Evolutionary conservation across 2,797 vertebrate genomes (phyloP), one percentile per base, ranked within the genome.

Genomic region (Gymnopithys bicolor): DNA sequence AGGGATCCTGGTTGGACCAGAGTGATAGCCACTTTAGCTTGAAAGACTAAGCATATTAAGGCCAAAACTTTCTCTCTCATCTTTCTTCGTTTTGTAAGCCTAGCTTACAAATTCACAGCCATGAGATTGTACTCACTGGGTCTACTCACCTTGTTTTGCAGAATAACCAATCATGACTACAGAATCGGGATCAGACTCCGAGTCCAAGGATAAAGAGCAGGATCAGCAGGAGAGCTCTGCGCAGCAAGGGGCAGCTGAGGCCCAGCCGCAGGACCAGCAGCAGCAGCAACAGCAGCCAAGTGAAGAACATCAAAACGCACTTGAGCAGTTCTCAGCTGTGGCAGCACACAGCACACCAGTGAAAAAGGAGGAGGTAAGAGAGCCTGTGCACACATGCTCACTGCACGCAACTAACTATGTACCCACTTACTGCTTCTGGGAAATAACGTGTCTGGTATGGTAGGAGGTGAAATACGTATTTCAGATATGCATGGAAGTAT

Each of bases 161-260:
- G 99, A 97, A 96, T 98, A 98, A 99, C 97, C 98, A 95, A 99
- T 98, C 98, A 99, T 99, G 99, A 99, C 99, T 60, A 99, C 98
- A 64, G 99, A 99, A 98, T 98, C 98, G 2, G 99, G 98, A 87
- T 98, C 98, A 67, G 99, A 99, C 97, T 98, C 98, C 0, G 99
- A 99, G 97, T 98, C 98, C 90, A 99, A 98, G 89, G 98, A 98
- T 69, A 98, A 98, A 90, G 98, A 98, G 82, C 97, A 98, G 43
- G 98, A 98, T 77, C 98, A 98, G 97, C 98, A 98, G 80, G 98
- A 98, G 96, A 97, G 96, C 23, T 56, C 95, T 10, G 96, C 63
- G 0, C 94, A 97, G 13, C 96, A 97, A 95, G 97, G 92, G 62
- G 76, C 10, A 0, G 82, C 62, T 0, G 97, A 91, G 63, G 88